Base-by-base conservation (phyloP, 2,113 vertebrate genomes). In the Takifugu bimaculatus region DNA sequence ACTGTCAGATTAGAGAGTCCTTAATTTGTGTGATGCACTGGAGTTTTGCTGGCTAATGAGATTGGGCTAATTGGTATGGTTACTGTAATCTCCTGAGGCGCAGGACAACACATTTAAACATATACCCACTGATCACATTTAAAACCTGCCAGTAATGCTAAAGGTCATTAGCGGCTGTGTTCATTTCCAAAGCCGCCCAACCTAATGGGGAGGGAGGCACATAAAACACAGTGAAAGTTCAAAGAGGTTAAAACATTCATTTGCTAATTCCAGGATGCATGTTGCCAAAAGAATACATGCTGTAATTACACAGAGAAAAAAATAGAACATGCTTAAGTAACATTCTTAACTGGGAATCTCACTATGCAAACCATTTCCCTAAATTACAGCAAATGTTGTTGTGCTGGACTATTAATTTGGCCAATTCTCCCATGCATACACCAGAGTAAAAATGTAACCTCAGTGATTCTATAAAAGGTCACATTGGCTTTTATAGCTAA, bases 1-100 rank as follows among this genome's bases (percentile, higher is more conserved):
- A 74, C 84, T 88, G 89, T 89, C 87, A 90, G 85, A 88, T 86
- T 87, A 85, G 74, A 85, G 72, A 83, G 61, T 79, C 85, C 73
- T 87, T 88, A 81, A 90, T 84, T 78, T 87, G 87, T 86, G 83
- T 85, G 86, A 81, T 80, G 85, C 83, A 65, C 74, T 87, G 63
- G 80, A 90, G 84, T 86, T 87, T 88, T 58, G 60, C 70, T 67
- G 68, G 82, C 84, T 92, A 91, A 92, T 91, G 89, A 91, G 89
- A 89, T 83, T 77, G 84, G 88, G 83, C 85, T 92, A 92, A 91
- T 91, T 91, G 89, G 89, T 89, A 90, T 89, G 81, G 87, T 90
- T 89, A 88, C 86, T 85, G 80, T 89, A 90, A 87, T 91, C 90
- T 89, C 86, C 69, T 35, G 85, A 84, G 86, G 83, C 75, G 20